Conservation (phyloP, 2,888 invertebrate genomes). For the Sesamia inferens region DNA sequence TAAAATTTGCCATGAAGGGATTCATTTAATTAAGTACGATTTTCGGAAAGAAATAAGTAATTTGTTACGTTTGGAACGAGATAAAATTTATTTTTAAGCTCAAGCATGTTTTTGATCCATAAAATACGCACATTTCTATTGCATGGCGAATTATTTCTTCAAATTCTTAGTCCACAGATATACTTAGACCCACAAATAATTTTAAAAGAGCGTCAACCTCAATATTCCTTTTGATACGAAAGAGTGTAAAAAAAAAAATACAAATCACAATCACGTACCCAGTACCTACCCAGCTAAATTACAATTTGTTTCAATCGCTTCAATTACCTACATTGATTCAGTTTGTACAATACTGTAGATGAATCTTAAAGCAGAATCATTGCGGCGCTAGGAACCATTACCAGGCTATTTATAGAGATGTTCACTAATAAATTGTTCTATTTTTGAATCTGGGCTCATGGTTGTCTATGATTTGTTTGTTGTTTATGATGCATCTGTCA, state of each 20-base stretch:
- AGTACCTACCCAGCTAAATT: conserved; percentile 32
- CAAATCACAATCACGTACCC: conserved; percentile 33
- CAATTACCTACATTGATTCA: conserved; percentile 49
- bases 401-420: conserved; percentile 57
- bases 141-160: conserved; percentile 8
- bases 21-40: background rate
- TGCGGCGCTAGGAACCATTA: conserved; percentile 51
- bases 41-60: background rate
- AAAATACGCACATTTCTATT: conserved; percentile 13
- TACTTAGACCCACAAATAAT: conserved; percentile 11
- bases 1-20: background rate
- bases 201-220: conserved; percentile 46
- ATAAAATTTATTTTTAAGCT: background rate
- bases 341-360: conserved; percentile 34
- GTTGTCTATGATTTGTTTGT: conserved; percentile 56
- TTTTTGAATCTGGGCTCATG: conserved; percentile 52
- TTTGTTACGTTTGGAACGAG: background rate
- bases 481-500: conserved; percentile 44
- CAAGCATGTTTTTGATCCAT: background rate
- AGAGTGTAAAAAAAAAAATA: conserved; percentile 33
- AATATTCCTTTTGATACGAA: conserved; percentile 20
- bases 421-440: conserved; percentile 59
- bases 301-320: conserved; percentile 50
- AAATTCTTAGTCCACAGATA: too few species aligned
- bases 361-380: conserved; percentile 52